Base-by-base conservation (phyloP, 2,888 invertebrate genomes). In the Temnothorax ravouxi region DNA sequence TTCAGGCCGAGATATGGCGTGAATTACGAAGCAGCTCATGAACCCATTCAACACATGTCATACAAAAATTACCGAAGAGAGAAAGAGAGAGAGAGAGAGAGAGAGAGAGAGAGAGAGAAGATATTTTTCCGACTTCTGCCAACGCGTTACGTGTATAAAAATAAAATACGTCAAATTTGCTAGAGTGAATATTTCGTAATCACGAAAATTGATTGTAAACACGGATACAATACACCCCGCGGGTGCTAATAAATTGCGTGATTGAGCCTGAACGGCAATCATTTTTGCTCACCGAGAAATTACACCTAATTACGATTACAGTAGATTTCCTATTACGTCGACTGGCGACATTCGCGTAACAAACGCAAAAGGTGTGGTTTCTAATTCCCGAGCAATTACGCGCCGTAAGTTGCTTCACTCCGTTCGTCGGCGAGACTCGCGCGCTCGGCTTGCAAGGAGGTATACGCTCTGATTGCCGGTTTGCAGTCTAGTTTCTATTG, bases 381-480 rank as follows among this genome's bases (percentile, higher is more conserved):
- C 83, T 79, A 84, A 86, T 69, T 64, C 67, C 9, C 61, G 82
- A 59, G 72, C 66, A 77, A 59, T 77, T 83, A 84, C 81, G 61
- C 67, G 47, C 71, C 44, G 47, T 29, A 83, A 84, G 85, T 85
- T 82, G 82, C 85, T 54, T 84, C 82, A 61, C 47, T 72, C 77
- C 77, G 71, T 52, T 52, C 47, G 69, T 66, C 67, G 54, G 81
- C 66, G 81, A 80, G 54, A 81, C 69, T 59, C 76, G 59, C 83
- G 66, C 44, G 13, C 66, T 83, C 80, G 69, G 71, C 67, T 82
- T 59, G 83, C 81, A 83, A 88, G 86, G 84, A 88, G 85, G 85
- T 84, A 84, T 84, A 84, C 81, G 90, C 88, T 91, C 90, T 86
- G 91, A 91, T 88, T 91, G 87, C 77, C 82, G 66, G 87, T 84